These are phyloP conservation scores for Delphinapterus leucas DNA, from an alignment of 2,113 vertebrate genomes.

Conservation along the genomic window DNA sequence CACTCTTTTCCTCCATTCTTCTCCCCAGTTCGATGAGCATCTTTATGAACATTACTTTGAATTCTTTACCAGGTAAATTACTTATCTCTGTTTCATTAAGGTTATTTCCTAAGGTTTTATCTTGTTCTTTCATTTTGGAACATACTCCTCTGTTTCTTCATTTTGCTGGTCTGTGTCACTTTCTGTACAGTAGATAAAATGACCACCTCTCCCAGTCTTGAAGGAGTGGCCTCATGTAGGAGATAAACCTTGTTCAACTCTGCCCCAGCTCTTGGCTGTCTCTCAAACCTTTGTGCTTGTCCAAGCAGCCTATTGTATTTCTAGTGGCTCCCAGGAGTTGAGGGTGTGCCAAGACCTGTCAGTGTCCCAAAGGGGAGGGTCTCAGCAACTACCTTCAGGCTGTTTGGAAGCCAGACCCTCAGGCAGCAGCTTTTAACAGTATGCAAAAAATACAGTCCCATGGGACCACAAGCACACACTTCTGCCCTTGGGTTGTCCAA, in stretches of 20 bases:
- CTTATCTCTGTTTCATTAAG: not conserved
- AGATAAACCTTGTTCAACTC: fast-evolving
- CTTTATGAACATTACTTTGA: not conserved
- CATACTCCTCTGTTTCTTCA: fast-evolving
- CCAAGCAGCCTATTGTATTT: not conserved
- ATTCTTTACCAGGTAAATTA: no score
- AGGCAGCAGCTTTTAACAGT: not conserved
- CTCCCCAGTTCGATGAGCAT: not conserved
- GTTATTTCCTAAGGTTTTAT: not conserved
- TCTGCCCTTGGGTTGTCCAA: not conserved
- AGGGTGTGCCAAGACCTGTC: not conserved
- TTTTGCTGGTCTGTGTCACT: not conserved
- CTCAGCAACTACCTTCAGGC: not conserved
- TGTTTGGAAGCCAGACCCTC: not conserved
- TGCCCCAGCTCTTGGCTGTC: not conserved
- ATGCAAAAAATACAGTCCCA: fast-evolving
- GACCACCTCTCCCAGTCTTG: not conserved
- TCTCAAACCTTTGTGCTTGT: not conserved
- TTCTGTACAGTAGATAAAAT: fast-evolving
- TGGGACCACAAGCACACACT: not conserved
- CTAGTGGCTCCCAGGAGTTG: not conserved
- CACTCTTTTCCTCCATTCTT: no score
- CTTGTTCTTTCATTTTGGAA: not conserved
- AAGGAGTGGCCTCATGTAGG: not conserved
- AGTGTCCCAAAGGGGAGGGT: not conserved